These are phyloP conservation scores for Pristionchus fissidentatus DNA, from an alignment of 2,888 invertebrate genomes.

Conservation along the genomic window DNA sequence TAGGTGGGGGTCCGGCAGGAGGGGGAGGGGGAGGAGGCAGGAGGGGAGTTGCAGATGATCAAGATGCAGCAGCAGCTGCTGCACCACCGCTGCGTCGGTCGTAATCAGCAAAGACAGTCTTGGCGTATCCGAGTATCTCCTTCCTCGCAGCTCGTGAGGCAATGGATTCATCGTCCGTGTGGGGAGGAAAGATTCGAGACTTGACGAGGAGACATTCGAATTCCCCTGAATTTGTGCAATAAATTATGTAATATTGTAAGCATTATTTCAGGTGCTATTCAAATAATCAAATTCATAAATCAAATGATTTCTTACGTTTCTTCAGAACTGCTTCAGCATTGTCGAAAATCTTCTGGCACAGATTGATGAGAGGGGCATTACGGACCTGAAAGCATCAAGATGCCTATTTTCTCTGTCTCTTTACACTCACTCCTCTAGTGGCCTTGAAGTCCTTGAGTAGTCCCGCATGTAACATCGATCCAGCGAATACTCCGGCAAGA, in stretches of 20 bases:
- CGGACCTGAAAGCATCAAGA: background rate
- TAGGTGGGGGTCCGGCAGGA: background rate
- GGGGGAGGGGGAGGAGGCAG: background rate
- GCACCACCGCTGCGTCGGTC: background rate
- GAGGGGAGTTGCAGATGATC: background rate
- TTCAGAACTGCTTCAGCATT: background rate
- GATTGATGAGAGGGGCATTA: background rate
- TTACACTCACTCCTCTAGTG: background rate
- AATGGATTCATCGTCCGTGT: background rate
- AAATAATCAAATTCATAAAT: too few relatives aligned
- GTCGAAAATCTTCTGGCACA: background rate
- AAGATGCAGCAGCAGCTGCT: background rate
- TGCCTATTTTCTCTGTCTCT: background rate
- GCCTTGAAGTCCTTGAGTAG: slow-evolving; percentile 6
- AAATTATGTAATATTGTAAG: too few relatives aligned
- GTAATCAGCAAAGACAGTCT: background rate
- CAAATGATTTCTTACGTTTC: background rate
- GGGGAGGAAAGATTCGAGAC: background rate
- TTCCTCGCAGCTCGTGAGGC: background rate
- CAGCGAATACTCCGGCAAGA: background rate
- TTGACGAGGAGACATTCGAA: background rate
- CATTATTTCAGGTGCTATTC: too few relatives aligned
- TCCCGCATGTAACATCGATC: background rate
- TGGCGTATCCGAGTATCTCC: background rate
- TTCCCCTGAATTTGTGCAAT: background rate